A percentile compares a stretch with the other conserved stretches of the same genome.
Conservation (phyloP, 92 coral and sea anemone species). For the Zoanthus sociatus region DNA sequence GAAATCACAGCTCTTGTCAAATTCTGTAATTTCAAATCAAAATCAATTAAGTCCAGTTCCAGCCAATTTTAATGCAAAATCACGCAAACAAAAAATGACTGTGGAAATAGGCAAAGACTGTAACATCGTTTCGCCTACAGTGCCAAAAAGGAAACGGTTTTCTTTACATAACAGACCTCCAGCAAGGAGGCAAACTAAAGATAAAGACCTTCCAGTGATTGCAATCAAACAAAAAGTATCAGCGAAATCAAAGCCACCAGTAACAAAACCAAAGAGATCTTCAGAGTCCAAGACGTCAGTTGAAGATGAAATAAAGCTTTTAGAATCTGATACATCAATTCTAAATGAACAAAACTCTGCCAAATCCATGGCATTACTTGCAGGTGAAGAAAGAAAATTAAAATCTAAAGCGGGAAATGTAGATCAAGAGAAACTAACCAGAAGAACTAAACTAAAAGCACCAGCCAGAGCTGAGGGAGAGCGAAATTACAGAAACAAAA, state of each 20-base stretch:
- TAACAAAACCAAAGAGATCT: too few species aligned
- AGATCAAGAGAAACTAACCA: background rate
- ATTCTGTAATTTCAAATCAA: background rate
- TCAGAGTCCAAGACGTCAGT: too few species aligned
- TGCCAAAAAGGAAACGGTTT: constrained; percentile 36
- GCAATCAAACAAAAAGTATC: background rate
- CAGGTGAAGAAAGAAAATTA: too few species aligned
- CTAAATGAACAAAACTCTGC: too few species aligned
- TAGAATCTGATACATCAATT: too few species aligned
- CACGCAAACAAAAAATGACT: background rate
- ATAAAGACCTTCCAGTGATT: background rate
- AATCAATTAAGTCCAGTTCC: background rate
- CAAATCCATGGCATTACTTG: too few species aligned
- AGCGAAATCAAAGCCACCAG: background rate
- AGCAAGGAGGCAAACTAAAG: background rate
- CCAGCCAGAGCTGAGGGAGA: background rate
- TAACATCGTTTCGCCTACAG: background rate
- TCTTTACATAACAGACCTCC: constrained; percentile 16
- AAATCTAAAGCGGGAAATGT: background rate
- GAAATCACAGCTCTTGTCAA: background rate
- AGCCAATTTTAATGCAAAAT: background rate
- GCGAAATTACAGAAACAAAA: background rate
- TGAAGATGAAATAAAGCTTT: too few species aligned
- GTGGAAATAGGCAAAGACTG: constrained; percentile 12
- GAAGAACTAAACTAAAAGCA: background rate